These are phyloP conservation scores for Coreoperca whiteheadi DNA, from an alignment of 2,113 vertebrate genomes.

Conservation along the genomic window DNA sequence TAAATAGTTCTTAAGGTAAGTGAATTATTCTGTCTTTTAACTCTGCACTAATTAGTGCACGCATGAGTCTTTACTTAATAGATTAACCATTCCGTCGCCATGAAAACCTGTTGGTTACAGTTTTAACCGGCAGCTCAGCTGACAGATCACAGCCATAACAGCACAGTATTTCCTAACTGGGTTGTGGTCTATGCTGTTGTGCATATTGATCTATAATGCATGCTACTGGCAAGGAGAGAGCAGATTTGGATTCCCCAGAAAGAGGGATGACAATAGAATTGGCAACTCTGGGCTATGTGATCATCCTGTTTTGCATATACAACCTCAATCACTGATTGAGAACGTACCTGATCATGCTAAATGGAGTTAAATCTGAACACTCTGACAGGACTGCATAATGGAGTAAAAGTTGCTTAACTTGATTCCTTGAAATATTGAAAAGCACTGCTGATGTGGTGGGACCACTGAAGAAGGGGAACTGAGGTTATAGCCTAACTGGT, in stretches of 20 bases:
- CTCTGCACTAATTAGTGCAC: background rate
- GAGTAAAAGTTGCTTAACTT: slow-evolving; percentile 26
- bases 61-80: slow-evolving; percentile 1
- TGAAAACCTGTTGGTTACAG: slow-evolving; percentile 24
- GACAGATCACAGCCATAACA: slow-evolving; percentile 30
- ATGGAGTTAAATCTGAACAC: slow-evolving; percentile 32
- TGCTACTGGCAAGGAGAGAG: slow-evolving; percentile 45
- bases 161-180: slow-evolving; percentile 37
- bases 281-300: slow-evolving; percentile 34
- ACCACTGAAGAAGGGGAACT: background rate
- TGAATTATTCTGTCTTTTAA: background rate
- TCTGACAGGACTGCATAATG: slow-evolving; percentile 50
- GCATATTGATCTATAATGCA: slow-evolving; percentile 71
- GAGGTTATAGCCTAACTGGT: background rate
- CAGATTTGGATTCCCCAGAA: slow-evolving; percentile 55
- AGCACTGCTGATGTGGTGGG: slow-evolving; percentile 21
- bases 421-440: slow-evolving; percentile 66
- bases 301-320: slow-evolving; percentile 39
- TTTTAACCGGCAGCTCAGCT: slow-evolving; percentile 34
- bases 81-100: slow-evolving; percentile 8
- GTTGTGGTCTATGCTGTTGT: slow-evolving; percentile 25
- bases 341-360: slow-evolving; percentile 37
- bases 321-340: slow-evolving; percentile 13
- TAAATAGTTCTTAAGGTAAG: background rate
- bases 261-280: slow-evolving; percentile 57